Base-by-base conservation (phyloP, 2,797 vertebrate species). In the Eospalax fontanierii region DNA sequence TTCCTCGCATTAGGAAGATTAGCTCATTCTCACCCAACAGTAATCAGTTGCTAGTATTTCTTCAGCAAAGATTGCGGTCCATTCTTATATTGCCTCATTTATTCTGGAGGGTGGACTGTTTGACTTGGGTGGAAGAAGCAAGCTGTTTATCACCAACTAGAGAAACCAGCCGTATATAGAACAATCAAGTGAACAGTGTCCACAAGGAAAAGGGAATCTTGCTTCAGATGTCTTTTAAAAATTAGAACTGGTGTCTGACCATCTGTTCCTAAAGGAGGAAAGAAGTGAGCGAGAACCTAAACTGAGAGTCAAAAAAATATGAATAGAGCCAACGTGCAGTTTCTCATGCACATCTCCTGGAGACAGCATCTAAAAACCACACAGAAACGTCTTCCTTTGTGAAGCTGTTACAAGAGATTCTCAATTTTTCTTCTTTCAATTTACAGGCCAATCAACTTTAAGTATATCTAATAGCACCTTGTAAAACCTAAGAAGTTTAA, bases 401-500 rank as follows among this genome's bases (percentile, higher is more conserved):
- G 93, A 79, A 93, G 80, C 71, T 82, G 80, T 38, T 26, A 88
- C 66, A 93, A 90, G 30, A 26, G 4, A 79, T 43, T 89, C 70
- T 40, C 21, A 14, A 12, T 87, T 85, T 87, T 65, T 78, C 81
- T 30, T 54, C 50, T 22, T 65, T 2, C 43, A 95, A 92, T 93
- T 94, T 97, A 96, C 74, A 85, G 93, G 70, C 73, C 94, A 97
- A 97, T 97, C 95, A 95, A 97, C 83, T 96, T 96, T 97, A 97
- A 96, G 91, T 96, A 75, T 90, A 94, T 88, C 40, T 97, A 97
- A 97, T 70, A 97, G 91, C 59, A 87, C 79, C 91, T 97, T 96
- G 91, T 95, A 97, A 97, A 97, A 97, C 88, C 92, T 96, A 96
- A 94, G 95, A 84, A 91, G 91, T 95, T 97, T 95, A 96, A 97